phyloP scores from a whole-genome alignment of 2,797 vertebrate species.

The Alca torda region DNA sequence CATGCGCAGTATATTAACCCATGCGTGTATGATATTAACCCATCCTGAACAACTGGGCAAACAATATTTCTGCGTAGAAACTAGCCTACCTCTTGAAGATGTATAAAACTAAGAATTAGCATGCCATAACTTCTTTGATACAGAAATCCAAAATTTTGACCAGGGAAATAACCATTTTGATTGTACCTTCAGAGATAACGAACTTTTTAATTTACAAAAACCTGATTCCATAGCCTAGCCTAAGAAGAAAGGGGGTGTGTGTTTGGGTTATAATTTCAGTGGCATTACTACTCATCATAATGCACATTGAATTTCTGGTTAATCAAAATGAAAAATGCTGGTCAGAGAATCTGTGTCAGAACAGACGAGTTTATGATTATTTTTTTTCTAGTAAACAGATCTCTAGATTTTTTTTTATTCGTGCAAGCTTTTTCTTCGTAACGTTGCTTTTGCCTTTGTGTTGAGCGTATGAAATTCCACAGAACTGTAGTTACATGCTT shows the following conservation, averaged over 20 bases:
- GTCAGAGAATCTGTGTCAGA: background rate
- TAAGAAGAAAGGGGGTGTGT: fast-evolving
- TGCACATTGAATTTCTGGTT: background rate
- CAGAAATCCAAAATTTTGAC: background rate
- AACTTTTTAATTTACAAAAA: background rate
- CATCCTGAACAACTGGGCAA: background rate
- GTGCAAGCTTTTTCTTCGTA: background rate
- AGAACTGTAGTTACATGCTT: background rate
- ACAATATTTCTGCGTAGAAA: background rate
- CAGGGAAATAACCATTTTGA: background rate
- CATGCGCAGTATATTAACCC: fast-evolving
- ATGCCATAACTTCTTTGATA: background rate
- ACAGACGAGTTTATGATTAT: background rate
- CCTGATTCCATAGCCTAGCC: background rate
- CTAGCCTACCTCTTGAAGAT: background rate
- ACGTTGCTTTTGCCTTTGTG: background rate
- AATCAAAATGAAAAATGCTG: background rate
- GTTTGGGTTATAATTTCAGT: background rate
- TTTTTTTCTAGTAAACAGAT: background rate
- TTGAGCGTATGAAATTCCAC: background rate
- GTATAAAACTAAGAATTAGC: background rate
- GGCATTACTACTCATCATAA: background rate
- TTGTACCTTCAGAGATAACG: background rate
- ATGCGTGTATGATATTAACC: background rate
- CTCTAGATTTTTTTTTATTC: background rate